These are phyloP conservation scores for Cenopis cana DNA, from an alignment of 2,888 invertebrate genomes.

Conservation along the genomic window DNA sequence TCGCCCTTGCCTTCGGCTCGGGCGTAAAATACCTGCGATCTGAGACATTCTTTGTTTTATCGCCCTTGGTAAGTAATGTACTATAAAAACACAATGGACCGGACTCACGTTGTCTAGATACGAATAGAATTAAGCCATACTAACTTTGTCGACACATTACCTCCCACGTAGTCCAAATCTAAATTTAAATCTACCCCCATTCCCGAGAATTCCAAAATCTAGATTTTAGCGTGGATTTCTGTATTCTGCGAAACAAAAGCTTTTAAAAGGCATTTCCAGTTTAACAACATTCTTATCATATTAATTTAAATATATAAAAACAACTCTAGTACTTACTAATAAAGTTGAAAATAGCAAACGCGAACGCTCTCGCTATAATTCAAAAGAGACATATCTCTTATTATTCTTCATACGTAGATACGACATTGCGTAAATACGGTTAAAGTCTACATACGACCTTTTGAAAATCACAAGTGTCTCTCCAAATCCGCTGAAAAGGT, in stretches of 20 bases:
- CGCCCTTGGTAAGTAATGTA: too few relatives aligned
- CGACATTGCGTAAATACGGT: background rate
- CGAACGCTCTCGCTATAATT: background rate
- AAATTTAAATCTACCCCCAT: slow-evolving; percentile 26
- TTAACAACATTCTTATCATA: slow-evolving; percentile 14
- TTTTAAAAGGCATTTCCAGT: slow-evolving; percentile 34
- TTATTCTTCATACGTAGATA: background rate
- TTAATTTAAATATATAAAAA: background rate
- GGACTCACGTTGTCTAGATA: slow-evolving; percentile 8
- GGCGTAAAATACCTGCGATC: too few relatives aligned
- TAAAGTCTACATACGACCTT: background rate
- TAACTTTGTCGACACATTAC: slow-evolving; percentile 19
- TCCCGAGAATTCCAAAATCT: slow-evolving; percentile 7
- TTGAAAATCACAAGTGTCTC: background rate
- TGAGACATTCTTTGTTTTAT: too few relatives aligned
- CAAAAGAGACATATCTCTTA: background rate
- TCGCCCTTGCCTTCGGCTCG: too few relatives aligned
- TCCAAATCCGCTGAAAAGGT: background rate
- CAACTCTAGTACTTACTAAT: background rate
- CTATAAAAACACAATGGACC: background rate
- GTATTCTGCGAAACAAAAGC: slow-evolving; percentile 30
- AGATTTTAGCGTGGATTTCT: slow-evolving; percentile 26
- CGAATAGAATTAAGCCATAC: slow-evolving; percentile 5
- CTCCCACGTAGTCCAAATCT: slow-evolving; percentile 23
- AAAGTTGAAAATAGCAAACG: background rate